Conservation (phyloP, 2,113 vertebrate genomes). For the Paradoxurus hermaphroditus region DNA sequence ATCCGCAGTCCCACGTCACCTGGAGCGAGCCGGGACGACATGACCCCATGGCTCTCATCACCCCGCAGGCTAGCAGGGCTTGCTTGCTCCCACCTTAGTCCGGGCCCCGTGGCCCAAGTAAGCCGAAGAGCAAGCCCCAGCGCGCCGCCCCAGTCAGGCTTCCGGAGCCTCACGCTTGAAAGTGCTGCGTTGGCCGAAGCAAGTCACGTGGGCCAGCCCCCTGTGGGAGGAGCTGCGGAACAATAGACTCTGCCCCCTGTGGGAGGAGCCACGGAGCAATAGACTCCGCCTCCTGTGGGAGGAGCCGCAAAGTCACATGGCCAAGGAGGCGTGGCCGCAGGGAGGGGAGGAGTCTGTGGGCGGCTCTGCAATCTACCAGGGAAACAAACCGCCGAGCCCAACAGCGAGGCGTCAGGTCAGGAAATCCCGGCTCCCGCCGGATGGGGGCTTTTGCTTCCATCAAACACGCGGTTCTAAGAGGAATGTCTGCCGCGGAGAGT, state of each 20-base stretch:
- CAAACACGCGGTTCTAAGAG: background rate
- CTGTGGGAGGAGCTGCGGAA: no score
- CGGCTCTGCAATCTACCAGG: background rate
- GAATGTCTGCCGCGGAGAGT: background rate
- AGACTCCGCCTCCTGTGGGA: background rate
- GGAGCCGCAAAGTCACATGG: background rate
- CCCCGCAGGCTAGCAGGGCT: background rate
- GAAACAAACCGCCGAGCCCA: background rate
- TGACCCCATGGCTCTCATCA: background rate
- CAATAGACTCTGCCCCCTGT: background rate
- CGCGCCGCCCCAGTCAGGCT: background rate
- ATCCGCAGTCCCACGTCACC: background rate
- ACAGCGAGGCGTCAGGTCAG: background rate
- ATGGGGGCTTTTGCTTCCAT: background rate
- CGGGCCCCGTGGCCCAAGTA: background rate
- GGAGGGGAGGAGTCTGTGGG: background rate
- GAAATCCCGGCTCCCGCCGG: background rate
- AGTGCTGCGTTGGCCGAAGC: background rate
- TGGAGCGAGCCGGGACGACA: background rate
- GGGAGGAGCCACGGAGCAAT: background rate
- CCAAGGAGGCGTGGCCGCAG: background rate
- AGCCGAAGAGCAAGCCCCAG: background rate
- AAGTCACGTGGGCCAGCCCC: background rate
- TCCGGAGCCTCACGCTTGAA: background rate
- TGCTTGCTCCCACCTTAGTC: background rate